Conservation (phyloP, 1,140 invertebrate genomes). For the Lineus longissimus region DNA sequence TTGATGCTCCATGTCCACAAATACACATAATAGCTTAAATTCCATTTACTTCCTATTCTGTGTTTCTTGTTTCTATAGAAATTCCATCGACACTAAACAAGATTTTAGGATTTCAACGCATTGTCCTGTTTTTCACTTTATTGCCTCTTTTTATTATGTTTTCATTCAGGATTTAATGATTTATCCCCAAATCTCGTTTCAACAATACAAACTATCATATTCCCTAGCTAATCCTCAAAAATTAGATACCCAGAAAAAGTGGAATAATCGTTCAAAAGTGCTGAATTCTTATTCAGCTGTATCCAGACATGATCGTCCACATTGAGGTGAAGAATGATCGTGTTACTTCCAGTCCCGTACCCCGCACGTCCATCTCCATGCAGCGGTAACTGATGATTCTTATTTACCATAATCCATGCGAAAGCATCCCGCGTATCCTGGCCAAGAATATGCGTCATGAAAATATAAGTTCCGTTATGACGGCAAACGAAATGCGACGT, state of each 20-base stretch:
- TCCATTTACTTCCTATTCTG: too few relatives aligned
- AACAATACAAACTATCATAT: too few relatives aligned
- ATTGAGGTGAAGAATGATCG: constrained; percentile 39
- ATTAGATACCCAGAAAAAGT: constrained; percentile 51
- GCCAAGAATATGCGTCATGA: constrained; percentile 44
- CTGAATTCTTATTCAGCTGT: constrained; percentile 46
- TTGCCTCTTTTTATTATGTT: too few relatives aligned
- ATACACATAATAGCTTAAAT: too few relatives aligned
- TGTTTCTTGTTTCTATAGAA: too few relatives aligned
- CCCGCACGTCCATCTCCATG: constrained; percentile 47
- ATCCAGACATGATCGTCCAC: constrained; percentile 49
- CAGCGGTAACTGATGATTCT: constrained; percentile 44
- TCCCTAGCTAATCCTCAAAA: constrained; percentile 25
- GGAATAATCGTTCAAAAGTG: constrained; percentile 47
- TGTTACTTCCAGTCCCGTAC: constrained; percentile 49
- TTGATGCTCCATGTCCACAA: too few relatives aligned
- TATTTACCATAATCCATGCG: constrained; percentile 52
- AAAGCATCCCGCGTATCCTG: constrained; percentile 43
- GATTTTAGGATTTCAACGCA: too few relatives aligned
- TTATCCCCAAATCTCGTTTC: too few relatives aligned
- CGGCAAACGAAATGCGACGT: constrained; percentile 51
- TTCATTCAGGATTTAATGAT: too few relatives aligned
- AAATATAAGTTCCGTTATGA: constrained; percentile 51
- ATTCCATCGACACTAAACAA: too few relatives aligned
- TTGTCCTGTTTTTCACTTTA: too few relatives aligned